Base-by-base conservation (phyloP, 2,113 vertebrate species). In the Zosterops japonicus region DNA sequence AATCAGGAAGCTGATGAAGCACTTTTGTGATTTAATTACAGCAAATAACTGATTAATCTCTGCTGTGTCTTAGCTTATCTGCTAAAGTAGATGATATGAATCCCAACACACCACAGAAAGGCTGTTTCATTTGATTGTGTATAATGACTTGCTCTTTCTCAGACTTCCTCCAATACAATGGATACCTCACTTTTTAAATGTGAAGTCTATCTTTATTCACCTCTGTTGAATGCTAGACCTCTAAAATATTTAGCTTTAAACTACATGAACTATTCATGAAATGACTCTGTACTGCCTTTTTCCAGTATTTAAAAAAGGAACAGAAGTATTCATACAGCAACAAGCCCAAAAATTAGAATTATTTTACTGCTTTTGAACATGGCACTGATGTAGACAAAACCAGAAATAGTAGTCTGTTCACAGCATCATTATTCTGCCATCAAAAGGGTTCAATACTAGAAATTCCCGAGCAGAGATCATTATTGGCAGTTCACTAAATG, bases 31-130 rank as follows among this genome's bases (percentile, higher is more conserved):
- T 93, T 90, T 93, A 93, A 96, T 92, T 95, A 81, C 74, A 81
- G 75, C 31, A 91, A 93, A 76, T 87, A 80, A 91, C 89, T 86
- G 94, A 97, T 96, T 96, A 96, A 96, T 96, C 91, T 82, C 84
- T 97, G 78, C 57, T 94, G 18, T 21, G 69, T 79, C 87, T 85
- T 49, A 74, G 87, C 76, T 96, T 97, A 97, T 92, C 63, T 95
- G 70, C 68, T 83, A 83, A 96, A 92, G 67, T 20, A 95, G 88
- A 93, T 87, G 9, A 81, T 61, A 92, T 14, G 67, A 94, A 87
- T 85, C 74, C 64, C 64, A 93, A 87, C 89, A 81, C 69, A 93
- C 61, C 52, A 44, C 64, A 87, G 69, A 91, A 82, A 86, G 36
- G 57, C 61, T 90, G 50, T 83, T 87, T 85, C 87, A 93, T 96